Evolutionary conservation across 2,797 vertebrate genomes (phyloP).

Genomic region (Esox lucius): DNA sequence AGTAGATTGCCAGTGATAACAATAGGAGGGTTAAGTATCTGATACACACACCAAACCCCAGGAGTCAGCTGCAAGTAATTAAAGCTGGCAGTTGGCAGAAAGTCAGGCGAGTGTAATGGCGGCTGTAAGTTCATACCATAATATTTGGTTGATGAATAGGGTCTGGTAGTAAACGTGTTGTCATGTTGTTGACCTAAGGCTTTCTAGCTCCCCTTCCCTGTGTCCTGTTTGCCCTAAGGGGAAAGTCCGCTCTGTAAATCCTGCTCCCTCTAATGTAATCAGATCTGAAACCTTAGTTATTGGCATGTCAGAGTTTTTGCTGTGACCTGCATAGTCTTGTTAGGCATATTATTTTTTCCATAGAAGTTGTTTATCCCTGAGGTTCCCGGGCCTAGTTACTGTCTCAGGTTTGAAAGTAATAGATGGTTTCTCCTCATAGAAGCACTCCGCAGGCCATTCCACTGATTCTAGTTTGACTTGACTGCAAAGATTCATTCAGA

Average conservation of each 20-base stretch:
- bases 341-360: conserved; percentile 12
- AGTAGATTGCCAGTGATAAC: conserved; percentile 66
- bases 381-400: conserved; percentile 8
- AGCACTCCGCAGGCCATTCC: conserved; percentile 4
- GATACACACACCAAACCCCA: conserved; percentile 71
- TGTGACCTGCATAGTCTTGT: conserved; percentile 37
- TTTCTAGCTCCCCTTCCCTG: conserved; percentile 44
- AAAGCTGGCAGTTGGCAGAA: conserved; percentile 76
- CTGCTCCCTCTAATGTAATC: conserved; percentile 56
- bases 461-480: neutral
- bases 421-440: neutral
- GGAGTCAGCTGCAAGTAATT: conserved; percentile 78
- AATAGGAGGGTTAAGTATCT: conserved; percentile 71
- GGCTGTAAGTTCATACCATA: conserved; percentile 68
- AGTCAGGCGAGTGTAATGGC: conserved; percentile 72
- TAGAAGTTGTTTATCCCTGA: conserved; percentile 14
- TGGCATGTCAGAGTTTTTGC: conserved; percentile 37
- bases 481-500: neutral
- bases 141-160: conserved; percentile 73
- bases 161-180: conserved; percentile 67
- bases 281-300: conserved; percentile 48
- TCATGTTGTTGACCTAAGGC: conserved; percentile 67
- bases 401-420: conserved; percentile 12
- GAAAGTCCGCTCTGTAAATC: conserved; percentile 37
- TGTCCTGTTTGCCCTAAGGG: conserved; percentile 45